phyloP scores from a whole-genome alignment of 2,797 vertebrate genomes.

The Eulemur mongoz region DNA sequence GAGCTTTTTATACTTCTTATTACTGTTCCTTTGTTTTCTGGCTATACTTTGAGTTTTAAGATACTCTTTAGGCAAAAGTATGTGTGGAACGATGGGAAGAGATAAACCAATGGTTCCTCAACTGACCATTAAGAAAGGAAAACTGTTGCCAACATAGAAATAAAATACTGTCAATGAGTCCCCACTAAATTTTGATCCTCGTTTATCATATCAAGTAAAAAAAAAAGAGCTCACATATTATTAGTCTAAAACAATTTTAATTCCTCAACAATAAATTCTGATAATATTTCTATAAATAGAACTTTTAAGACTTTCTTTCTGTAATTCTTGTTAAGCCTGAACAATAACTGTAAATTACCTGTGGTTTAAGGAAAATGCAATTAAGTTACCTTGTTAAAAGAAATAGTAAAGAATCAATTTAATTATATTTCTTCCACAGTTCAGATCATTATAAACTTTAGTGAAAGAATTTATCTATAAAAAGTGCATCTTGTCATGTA shows the following conservation, averaged over 20 bases:
- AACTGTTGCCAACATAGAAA: not conserved
- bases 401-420: conserved; percentile 35
- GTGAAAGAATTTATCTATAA: conserved; percentile 38
- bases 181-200: not conserved
- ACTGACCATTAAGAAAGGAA: not conserved
- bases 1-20: not conserved
- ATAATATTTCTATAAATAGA: conserved; percentile 10
- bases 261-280: conserved; percentile 31
- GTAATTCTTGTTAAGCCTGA: conserved; percentile 33
- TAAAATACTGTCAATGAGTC: not conserved
- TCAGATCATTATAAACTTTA: conserved; percentile 45
- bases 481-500: not conserved
- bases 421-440: conserved; percentile 51
- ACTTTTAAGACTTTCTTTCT: not conserved
- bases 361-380: conserved; percentile 37
- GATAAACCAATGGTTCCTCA: not conserved
- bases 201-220: not conserved
- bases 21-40: not conserved
- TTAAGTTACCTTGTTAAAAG: conserved; percentile 54
- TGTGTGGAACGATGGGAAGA: not conserved
- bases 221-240: not conserved
- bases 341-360: conserved; percentile 52
- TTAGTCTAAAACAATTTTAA: not conserved
- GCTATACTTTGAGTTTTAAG: not conserved
- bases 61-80: not conserved